Conservation (phyloP, 1,140 invertebrate species). For the Zaprionus vittiger region DNA sequence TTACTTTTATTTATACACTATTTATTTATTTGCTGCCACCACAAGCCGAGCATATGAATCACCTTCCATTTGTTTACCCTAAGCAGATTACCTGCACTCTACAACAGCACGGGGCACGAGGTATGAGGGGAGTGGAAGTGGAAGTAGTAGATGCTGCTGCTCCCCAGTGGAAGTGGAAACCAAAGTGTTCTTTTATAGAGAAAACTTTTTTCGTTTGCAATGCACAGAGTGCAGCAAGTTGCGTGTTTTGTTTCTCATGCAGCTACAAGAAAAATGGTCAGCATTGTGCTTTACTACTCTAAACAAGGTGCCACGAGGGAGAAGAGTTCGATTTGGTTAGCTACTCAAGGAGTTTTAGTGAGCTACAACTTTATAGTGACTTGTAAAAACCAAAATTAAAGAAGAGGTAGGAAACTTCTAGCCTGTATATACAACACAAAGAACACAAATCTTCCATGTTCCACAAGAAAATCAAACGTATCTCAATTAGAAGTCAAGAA, state of each 20-base stretch:
- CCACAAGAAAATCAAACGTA: too few relatives aligned
- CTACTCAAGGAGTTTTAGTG: neutral
- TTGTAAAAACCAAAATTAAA: neutral
- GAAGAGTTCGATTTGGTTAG: neutral
- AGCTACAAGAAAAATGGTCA: neutral
- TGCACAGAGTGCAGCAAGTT: conserved; percentile 1
- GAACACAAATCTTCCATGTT: too few relatives aligned
- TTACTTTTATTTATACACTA: conserved; percentile 36
- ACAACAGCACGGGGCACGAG: neutral
- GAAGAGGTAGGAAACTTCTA: too few relatives aligned
- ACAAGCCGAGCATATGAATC: conserved; percentile 33
- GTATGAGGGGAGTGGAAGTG: too few relatives aligned
- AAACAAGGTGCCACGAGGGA: neutral
- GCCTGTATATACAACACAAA: too few relatives aligned
- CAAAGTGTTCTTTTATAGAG: conserved; percentile 8
- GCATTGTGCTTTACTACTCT: neutral
- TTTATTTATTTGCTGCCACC: conserved; percentile 51
- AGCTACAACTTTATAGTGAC: neutral
- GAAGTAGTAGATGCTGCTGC: too few relatives aligned
- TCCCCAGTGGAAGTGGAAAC: neutral
- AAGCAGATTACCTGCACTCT: conserved; percentile 9
- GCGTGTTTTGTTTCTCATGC: neutral
- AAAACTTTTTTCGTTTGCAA: neutral
- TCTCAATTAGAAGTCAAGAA: too few relatives aligned
- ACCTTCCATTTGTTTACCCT: conserved; percentile 40